Base-by-base conservation (phyloP, 2,113 vertebrate genomes). In the Platysternon megacephalum region DNA sequence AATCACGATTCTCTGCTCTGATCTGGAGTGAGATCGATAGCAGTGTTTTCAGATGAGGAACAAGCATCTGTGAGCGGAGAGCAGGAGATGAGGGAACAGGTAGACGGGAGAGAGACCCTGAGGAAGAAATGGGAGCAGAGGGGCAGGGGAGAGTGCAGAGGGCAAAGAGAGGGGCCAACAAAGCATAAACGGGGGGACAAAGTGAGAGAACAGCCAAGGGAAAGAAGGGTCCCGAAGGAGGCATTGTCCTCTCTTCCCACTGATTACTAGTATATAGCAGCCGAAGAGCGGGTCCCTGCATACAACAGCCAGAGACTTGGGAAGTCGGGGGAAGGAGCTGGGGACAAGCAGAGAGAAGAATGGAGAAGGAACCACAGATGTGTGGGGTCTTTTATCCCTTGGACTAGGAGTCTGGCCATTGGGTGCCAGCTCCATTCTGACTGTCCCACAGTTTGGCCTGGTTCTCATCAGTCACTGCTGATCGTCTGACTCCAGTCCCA, bases 181-280 rank as follows among this genome's bases (percentile, higher is more conserved):
- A 42, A 11, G 22, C 46, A 14, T 14, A 87, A 46, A 28, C 11
- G 53, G 56, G 16, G 0, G 28, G 58, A 32, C 19, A 0, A 3
- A 48, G 9, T 19, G 61, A 65, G 32, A 65, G 61, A 16, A 32
- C 6, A 65, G 61, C 32, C 14, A 4, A 17, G 13, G 56, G 35
- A 17, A 28, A 26, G 8, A 61, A 1, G 28, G 74, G 13, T 35
- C 65, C 61, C 16, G 61, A 29, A 48, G 35, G 29, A 28, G 16
- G 8, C 53, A 44, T 8, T 4, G 16, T 24, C 79, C 11, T 16
- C 19, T 8, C 28, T 35, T 7, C 48, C 44, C 14, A 0, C 39
- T 19, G 5, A 0, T 1, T 32, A 3, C 11, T 5, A 1, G 0
- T 48, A 2, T 3, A 0, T 17, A 44, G 0, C 0, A 3, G 32